Conservation (phyloP, 2,113 vertebrate species). For the Periophthalmodon schlosseri region DNA sequence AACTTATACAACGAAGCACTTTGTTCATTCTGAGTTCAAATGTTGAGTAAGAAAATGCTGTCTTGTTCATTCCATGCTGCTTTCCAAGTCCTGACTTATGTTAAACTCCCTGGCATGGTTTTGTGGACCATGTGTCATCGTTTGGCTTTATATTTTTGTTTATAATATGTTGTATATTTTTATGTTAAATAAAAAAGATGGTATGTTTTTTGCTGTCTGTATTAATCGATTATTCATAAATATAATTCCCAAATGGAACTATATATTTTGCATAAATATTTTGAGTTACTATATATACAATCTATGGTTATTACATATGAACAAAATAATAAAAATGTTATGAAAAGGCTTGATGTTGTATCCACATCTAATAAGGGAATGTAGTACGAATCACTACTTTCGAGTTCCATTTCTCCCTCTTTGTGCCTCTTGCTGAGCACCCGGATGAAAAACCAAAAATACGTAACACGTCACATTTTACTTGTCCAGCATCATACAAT, state of each 20-base stretch:
- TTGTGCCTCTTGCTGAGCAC: constrained; percentile 3
- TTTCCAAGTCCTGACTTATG: background rate
- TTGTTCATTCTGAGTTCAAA: constrained; percentile 16
- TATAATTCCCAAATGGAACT: background rate
- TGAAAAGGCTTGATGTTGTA: no score
- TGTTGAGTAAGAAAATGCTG: constrained; percentile 17
- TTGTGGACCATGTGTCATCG: background rate
- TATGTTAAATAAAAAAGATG: background rate
- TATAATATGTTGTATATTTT: background rate
- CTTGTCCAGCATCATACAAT: constrained; percentile 32
- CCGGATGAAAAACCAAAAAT: constrained; percentile 39
- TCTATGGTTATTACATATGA: no score
- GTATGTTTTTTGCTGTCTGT: background rate
- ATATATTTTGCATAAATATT: no score
- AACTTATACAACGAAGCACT: background rate
- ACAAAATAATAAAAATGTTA: no score
- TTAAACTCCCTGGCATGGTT: background rate
- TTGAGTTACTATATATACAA: no score
- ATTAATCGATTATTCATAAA: background rate
- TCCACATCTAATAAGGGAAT: no score
- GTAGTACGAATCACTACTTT: background rate
- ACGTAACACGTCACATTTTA: background rate
- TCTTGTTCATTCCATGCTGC: background rate
- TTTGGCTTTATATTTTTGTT: background rate
- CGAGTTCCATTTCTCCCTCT: background rate